Conservation (phyloP, 2,888 invertebrate species). For the Nomada lathburiana region DNA sequence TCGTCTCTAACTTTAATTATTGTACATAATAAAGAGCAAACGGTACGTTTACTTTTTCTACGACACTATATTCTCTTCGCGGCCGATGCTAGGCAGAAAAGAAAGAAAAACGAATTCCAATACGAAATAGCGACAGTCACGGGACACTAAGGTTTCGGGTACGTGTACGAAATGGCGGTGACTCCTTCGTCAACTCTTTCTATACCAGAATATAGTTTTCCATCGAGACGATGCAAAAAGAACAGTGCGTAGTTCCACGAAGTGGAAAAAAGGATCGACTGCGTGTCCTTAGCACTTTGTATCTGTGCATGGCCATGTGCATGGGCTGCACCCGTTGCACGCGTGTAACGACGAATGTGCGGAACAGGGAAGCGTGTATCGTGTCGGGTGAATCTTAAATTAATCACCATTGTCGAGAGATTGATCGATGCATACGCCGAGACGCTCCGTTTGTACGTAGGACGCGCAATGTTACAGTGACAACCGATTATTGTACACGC, state of each 20-base stretch:
- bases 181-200: constrained; percentile 1
- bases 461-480: constrained; percentile 73
- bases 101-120: no score
- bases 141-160: neutral
- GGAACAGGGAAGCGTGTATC: constrained; percentile 6
- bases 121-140: constrained; percentile 7
- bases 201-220: constrained; percentile 5
- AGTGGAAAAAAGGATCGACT: neutral
- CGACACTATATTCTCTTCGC: neutral
- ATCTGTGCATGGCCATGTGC: neutral
- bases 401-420: constrained; percentile 51
- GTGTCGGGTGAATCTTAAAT: constrained; percentile 36
- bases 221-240: neutral
- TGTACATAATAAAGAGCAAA: no score
- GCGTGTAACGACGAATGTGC: neutral
- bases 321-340: neutral
- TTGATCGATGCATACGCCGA: constrained; percentile 70
- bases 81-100: no score
- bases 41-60: neutral
- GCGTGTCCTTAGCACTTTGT: constrained; percentile 14
- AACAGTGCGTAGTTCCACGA: constrained; percentile 21
- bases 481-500: constrained; percentile 63
- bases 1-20: no score
- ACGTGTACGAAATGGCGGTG: constrained; percentile 18
- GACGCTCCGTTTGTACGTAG: constrained; percentile 80